Evolutionary conservation across 2,888 invertebrate genomes (phyloP), one percentile per base, ranked within the genome.

Genomic region (Heliconius cydno): DNA sequence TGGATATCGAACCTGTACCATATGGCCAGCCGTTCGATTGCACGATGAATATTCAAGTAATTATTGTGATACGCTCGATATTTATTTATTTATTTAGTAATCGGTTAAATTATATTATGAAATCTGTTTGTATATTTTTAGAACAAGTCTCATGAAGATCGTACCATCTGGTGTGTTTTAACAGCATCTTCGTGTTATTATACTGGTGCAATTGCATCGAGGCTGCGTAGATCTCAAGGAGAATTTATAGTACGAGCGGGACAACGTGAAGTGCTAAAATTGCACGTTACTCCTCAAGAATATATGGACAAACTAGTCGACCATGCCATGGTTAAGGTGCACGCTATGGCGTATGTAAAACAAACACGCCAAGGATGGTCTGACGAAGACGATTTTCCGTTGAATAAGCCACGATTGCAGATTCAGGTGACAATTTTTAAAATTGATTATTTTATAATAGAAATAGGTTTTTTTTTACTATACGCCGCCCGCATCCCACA

Each of bases 291-390:
- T 19, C 96, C 96, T 22, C 96, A 96, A 77, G 97, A 97, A 81
- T 97, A 97, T 88, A 95, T 97, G 92, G 95, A 96, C 81, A 96
- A 97, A 87, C 87, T 97, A 83, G 96, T 96, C 0, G 97, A 97
- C 86, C 96, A 97, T 85, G 95, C 96, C 76, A 95, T 96, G 92
- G 94, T 97, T 79, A 97, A 97, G 92, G 96, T 97, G 80, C 96
- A 96, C 85, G 96, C 97, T n/a, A 96, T 97, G 92, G 96, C 97
- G 5, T 96, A 96, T 82, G 97, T 97, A 2, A 95, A 96, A 85
- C 97, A 97, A 88, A 97, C 97, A 0, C 96, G 96, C 70, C 97
- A 97, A 88, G 96, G 96, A 3, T 97, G 97, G 96, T 96, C 96
- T 74, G 96, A 96, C 85, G 97, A 97, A 86, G 97, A 97, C 84